Base-by-base conservation (phyloP, 2,888 invertebrate genomes). In the Chloroclysta siterata region DNA sequence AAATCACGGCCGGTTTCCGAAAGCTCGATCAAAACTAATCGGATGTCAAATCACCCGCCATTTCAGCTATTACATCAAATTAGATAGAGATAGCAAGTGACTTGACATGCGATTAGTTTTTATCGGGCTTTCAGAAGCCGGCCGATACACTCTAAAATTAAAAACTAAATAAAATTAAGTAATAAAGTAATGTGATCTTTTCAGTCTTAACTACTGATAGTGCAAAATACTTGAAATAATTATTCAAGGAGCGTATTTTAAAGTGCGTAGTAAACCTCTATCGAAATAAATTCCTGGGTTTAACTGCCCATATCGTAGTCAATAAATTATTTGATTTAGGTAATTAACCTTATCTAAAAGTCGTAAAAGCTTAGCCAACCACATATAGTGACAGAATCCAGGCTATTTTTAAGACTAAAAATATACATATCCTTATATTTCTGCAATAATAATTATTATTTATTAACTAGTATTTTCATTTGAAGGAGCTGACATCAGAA, bases 261-360 rank as follows among this genome's bases (percentile, higher is more conserved):
- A 33, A 59, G 58, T 59, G 36, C 36, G 36, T 46, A 44, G 17
- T 58, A 44, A 58, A 58, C 17, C 13, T 58, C 29, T 44, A 41
- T 41, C 14, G 29, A 41, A 60, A 60, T 51, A 55, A 54, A 55
- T 51, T 51, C 44, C 55, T 51, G 15, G 51, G 14, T 42, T 50
- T 51, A 50, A 51, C 44, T 44, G 14, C 50, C 5, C n/a, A 54
- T 39, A 54, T 39, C n/a, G 48, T 36, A 42, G 50, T 44, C 55
- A 50, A 61, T 55, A 51, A 61, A 44, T 55, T 61, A 54, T 61
- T 55, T 60, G 15, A 50, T 60, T 54, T 55, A 39, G 22, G 44
- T 55, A 61, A 61, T 61, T 55, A 54, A 51, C 42, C 22, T 51
- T 55, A 61, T 55, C 60, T 44, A 14, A 8, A 13, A 14, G 60